A percentile compares a stretch with the other conserved stretches of the same genome.
These are phyloP conservation scores for Augochlora pura DNA, from an alignment of 1,140 invertebrate species.

Conservation along the genomic window DNA sequence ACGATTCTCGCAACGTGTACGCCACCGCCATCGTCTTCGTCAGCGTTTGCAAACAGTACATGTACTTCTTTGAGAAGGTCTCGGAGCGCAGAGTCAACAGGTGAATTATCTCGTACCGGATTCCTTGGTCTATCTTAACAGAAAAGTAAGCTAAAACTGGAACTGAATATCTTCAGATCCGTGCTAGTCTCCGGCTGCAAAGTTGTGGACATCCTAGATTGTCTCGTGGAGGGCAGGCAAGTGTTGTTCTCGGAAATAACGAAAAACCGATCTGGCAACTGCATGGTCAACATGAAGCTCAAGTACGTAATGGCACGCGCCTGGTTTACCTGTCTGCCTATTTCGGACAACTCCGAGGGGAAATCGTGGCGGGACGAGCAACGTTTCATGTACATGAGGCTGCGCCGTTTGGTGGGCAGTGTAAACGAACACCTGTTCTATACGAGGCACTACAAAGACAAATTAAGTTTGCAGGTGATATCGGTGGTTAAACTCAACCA, in stretches of 20 bases:
- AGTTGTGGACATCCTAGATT: conserved; percentile 74
- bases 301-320: conserved; percentile 73
- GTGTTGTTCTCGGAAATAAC: conserved; percentile 63
- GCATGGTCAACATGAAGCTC: conserved; percentile 70
- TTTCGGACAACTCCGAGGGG: conserved; percentile 62
- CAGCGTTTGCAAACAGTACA: conserved; percentile 71
- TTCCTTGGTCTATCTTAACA: neutral
- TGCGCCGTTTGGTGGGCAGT: conserved; percentile 72
- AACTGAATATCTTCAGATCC: conserved; percentile 59
- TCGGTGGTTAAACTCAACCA: neutral
- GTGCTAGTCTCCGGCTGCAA: conserved; percentile 75
- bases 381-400: conserved; percentile 75
- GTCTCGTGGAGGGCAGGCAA: conserved; percentile 72
- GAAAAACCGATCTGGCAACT: conserved; percentile 28
- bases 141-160: too few relatives aligned
- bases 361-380: conserved; percentile 75
- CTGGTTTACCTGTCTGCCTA: conserved; percentile 75
- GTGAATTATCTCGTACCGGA: conserved; percentile 45
- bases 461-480: conserved; percentile 52
- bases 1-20: conserved; percentile 26
- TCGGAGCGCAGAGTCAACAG: conserved; percentile 75
- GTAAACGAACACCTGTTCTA: conserved; percentile 73
- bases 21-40: conserved; percentile 49
- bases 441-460: conserved; percentile 67
- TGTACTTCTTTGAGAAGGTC: conserved; percentile 78